These are phyloP conservation scores for Agapornis canus DNA, from an alignment of 2,797 vertebrate species.

Conservation along the genomic window DNA sequence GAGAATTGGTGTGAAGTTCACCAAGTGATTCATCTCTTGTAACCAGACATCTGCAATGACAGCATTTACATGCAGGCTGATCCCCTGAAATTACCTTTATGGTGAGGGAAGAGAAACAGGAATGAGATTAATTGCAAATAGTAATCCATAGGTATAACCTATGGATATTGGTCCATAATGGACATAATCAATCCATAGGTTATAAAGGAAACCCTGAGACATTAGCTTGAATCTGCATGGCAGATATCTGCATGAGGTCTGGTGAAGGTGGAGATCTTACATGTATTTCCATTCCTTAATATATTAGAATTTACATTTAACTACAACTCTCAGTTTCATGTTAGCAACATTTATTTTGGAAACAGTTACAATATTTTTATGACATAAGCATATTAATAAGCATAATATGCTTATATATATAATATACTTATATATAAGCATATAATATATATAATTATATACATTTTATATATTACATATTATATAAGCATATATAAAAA, in stretches of 20 bases:
- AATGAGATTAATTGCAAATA: not conserved
- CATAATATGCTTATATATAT: too few species aligned
- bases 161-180: not conserved
- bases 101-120: not conserved
- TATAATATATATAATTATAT: too few species aligned
- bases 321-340: not conserved
- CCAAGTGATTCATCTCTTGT: not conserved
- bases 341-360: not conserved
- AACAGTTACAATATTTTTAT: not conserved
- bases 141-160: not conserved
- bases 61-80: not conserved
- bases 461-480: too few species aligned
- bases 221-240: not conserved
- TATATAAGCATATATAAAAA: too few species aligned
- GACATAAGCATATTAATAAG: not conserved
- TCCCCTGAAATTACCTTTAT: not conserved
- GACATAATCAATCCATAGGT: not conserved
- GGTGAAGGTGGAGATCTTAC: not conserved
- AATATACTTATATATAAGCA: too few species aligned
- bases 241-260: not conserved
- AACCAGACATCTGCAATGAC: not conserved
- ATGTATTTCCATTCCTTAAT: not conserved
- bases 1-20: not conserved
- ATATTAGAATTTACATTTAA: not conserved
- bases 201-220: not conserved